Evolutionary conservation across 2,113 vertebrate genomes (phyloP), one percentile per base, ranked within the genome.

Genomic region (Psilopogon haemacephalus): DNA sequence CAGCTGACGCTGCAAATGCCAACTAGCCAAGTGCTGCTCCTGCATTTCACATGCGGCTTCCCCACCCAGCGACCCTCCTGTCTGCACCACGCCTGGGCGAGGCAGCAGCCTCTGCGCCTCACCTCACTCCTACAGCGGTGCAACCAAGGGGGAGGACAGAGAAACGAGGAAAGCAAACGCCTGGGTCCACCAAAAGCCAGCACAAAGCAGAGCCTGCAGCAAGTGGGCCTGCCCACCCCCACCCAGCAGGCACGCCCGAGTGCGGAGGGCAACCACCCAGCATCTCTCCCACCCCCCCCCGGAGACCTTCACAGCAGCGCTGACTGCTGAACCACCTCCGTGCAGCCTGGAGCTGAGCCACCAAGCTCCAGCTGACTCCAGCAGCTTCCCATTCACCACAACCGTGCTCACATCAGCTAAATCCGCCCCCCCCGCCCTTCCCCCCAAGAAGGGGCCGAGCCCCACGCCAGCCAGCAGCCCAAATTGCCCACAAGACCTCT

Each of bases 371-470:
- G 73, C 37, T 9, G 1, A 9, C 59, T 59, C 87, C 12, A 2
- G 33, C 78, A 54, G 50, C 72, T 60, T 18, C 38, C 77, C 90
- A 54, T 12, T 21, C 59, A 63, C 20, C 37, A 4, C 71, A 58
- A 40, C 9, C 48, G 0, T 0, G 8, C 32, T 46, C 16, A 1
- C 19, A 52, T 2, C 14, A 33, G 59, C 65, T 35, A 8, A 62
- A 9, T 6, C 11, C n/a, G n/a, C n/a, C n/a, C n/a, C n/a, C n/a
- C n/a, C n/a, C n/a, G n/a, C n/a, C n/a, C n/a, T n/a, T n/a, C n/a
- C 17, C 23, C 8, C 17, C 35, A 12, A 46, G 65, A 24, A 54
- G 6, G 9, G 35, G 32, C 9, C 60, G 11, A 67, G 44, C 81
- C 28, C 44, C 46, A 17, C 3, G 1, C 8, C 6, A 1, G 48